Conservation (phyloP, 2,888 invertebrate genomes). For the Leptinotarsa peninsularis region DNA sequence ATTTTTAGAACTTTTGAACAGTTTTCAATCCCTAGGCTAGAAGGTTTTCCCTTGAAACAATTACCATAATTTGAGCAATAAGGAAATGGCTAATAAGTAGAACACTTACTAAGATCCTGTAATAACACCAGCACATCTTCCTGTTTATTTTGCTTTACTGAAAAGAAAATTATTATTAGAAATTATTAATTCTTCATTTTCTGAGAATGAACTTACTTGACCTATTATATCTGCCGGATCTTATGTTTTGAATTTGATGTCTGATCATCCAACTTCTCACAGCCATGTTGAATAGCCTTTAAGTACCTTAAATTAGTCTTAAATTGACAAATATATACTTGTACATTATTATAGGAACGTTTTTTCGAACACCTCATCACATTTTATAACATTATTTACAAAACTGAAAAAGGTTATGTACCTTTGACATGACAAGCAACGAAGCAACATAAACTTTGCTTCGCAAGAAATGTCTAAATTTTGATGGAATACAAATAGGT, state of each 20-base stretch:
- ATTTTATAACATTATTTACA: conserved; percentile 31
- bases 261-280: conserved; percentile 71
- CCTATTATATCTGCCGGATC: conserved; percentile 66
- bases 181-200: conserved; percentile 24
- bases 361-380: conserved; percentile 36
- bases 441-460: conserved; percentile 2
- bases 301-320: conserved; percentile 35
- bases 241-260: conserved; percentile 60
- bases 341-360: conserved; percentile 38
- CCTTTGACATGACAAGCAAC: background rate
- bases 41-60: background rate
- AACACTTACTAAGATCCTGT: conserved; percentile 50
- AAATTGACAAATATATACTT: conserved; percentile 37
- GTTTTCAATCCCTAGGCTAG: no score
- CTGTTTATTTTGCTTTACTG: conserved; percentile 66
- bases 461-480: background rate
- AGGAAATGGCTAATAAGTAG: conserved; percentile 37
- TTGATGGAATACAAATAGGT: background rate
- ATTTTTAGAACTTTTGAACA: background rate
- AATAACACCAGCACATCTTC: conserved; percentile 65
- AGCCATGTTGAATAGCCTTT: conserved; percentile 62
- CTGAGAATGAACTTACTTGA: conserved; percentile 57
- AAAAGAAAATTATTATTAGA: conserved; percentile 51
- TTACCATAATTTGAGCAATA: conserved; percentile 27
- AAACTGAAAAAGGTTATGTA: conserved; percentile 7